Base-by-base conservation (phyloP, 2,113 vertebrate genomes). In the Murina feae region DNA sequence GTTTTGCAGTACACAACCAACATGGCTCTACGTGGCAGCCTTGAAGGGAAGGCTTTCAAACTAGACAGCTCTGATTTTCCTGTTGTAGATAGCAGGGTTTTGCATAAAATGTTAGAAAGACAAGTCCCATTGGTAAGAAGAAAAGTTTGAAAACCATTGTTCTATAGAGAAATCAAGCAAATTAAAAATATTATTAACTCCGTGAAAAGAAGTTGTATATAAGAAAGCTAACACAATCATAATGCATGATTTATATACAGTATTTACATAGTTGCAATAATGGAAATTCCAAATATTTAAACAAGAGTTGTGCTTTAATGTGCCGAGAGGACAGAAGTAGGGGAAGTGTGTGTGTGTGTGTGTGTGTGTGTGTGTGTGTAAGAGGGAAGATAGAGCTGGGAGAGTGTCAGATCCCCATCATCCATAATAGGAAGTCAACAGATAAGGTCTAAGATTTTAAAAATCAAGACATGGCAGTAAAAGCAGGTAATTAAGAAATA, bases 401-500 rank as follows among this genome's bases (percentile, higher is more conserved):
- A 44, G 49, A 79, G 2, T 53, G 49, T 44, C 55, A 72, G 53
- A 37, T 35, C 23, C 18, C 51, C 55, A 39, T 35, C 32, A 83
- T 83, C 80, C 58, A n/a, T 82, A 39, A 75, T 0, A 44, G 86
- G 65, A 83, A 87, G 81, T 66, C 65, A 53, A 7, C 0, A 81
- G 16, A 66, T 11, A 47, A 58, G 35, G 74, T 21, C 47, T 72
- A 92, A 66, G 44, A 80, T 55, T 63, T 75, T 0, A 79, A 55
- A 86, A 94, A 66, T 58, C n/a, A 14, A 79, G 63, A 11, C 42
- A 28, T 7, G 6, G 25, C 6, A 5, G 30, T 66, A 69, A 51
- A 94, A 79, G 39, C 82, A 60, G 25, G 12, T 53, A 68, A 74
- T 74, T 44, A 93, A 68, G 86, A 90, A 94, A 80, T 69, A 68